Conservation (phyloP, 2,113 vertebrate genomes). For the Aviceda subcristata region DNA sequence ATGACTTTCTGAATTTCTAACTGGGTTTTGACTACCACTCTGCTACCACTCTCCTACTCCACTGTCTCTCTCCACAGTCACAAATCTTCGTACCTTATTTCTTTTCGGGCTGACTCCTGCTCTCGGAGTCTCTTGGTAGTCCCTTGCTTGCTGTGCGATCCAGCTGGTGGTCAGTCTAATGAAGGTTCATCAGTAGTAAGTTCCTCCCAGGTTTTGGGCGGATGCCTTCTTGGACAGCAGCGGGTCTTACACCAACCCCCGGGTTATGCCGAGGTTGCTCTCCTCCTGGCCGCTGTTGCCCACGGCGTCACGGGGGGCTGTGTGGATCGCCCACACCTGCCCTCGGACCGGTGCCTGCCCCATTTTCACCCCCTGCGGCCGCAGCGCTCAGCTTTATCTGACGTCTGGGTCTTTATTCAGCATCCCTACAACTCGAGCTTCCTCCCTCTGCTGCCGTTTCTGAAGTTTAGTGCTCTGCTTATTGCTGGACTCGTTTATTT, state of each 20-base stretch:
- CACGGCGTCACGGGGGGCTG: background rate
- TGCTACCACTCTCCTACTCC: background rate
- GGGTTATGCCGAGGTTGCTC: background rate
- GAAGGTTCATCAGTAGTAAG: background rate
- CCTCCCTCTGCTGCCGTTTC: background rate
- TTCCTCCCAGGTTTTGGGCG: background rate
- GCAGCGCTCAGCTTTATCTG: rapidly evolving
- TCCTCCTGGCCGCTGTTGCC: background rate
- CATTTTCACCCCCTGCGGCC: rapidly evolving
- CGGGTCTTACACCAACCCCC: background rate
- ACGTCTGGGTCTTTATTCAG: background rate
- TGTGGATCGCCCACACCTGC: too few species aligned
- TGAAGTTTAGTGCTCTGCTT: background rate
- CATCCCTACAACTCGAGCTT: background rate
- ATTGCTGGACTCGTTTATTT: background rate
- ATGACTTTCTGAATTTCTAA: background rate
- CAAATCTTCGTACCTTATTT: background rate
- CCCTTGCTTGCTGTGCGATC: background rate
- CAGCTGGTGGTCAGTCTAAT: background rate
- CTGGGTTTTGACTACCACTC: background rate
- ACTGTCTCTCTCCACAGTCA: background rate
- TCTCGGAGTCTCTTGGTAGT: background rate
- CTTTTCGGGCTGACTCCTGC: background rate
- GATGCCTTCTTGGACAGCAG: background rate
- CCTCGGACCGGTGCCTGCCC: background rate